Conservation (phyloP, 1,140 invertebrate genomes). For the Cydia strobilella region DNA sequence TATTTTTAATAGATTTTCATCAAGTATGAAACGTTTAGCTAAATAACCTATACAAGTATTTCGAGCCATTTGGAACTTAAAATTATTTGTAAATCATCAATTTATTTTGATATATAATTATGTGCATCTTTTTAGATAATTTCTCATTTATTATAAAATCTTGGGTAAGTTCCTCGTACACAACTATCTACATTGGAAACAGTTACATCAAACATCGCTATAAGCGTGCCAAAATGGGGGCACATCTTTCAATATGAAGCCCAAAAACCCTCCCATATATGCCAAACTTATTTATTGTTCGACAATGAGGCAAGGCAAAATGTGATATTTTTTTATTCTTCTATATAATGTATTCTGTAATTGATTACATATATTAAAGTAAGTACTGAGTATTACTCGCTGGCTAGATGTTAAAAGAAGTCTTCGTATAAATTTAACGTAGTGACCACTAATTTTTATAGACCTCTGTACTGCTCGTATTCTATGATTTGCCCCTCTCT, state of each 20-base stretch:
- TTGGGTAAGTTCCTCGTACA: background rate
- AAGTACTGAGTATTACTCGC: too few species aligned
- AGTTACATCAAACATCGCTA: background rate
- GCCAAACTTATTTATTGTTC: too few species aligned
- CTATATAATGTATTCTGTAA: too few species aligned
- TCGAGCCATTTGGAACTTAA: background rate
- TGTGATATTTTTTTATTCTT: too few species aligned
- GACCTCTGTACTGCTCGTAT: too few species aligned
- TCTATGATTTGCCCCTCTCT: too few species aligned
- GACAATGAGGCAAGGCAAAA: too few species aligned
- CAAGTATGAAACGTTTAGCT: background rate
- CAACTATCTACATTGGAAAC: slow-evolving; percentile 4
- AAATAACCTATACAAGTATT: background rate
- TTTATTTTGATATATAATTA: slow-evolving; percentile 1
- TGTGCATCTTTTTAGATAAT: background rate
- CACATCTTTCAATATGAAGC: background rate
- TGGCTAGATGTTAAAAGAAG: too few species aligned
- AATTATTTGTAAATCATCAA: background rate
- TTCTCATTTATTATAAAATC: background rate
- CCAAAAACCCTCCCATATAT: background rate
- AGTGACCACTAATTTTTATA: too few species aligned
- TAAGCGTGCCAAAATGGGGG: background rate
- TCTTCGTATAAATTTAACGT: too few species aligned
- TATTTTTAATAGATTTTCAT: background rate
- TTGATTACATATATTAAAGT: too few species aligned